phyloP scores from a whole-genome alignment of 2,888 invertebrate species.

The Erpobdella octoculata region DNA sequence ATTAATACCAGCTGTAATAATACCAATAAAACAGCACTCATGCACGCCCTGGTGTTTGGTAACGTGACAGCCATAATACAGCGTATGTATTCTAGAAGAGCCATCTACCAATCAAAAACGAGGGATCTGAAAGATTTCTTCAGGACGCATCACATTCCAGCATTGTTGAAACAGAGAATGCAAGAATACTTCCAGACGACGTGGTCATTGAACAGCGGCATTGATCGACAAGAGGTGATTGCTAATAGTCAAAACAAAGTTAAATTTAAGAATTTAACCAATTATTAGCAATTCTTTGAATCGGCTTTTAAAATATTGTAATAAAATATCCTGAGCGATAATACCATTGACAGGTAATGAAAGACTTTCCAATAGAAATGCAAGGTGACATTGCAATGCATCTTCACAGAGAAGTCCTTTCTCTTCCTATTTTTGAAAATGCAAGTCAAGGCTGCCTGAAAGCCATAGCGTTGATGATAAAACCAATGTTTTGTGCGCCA shows the following conservation, averaged over 20 bases:
- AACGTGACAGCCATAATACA: constrained; percentile 97
- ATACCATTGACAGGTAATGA: constrained; percentile 74
- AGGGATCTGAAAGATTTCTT: constrained; percentile 90
- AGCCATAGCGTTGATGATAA: constrained; percentile 63
- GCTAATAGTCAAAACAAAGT: not conserved
- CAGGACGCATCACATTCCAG: constrained; percentile 84
- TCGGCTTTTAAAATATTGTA: too few relatives aligned
- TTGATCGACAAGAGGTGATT: constrained; percentile 83
- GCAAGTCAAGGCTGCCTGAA: constrained; percentile 90
- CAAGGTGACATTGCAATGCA: constrained; percentile 92
- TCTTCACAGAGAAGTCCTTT: constrained; percentile 83
- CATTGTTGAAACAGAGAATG: constrained; percentile 86
- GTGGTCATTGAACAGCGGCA: constrained; percentile 94
- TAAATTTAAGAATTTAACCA: not conserved
- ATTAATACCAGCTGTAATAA: too few relatives aligned
- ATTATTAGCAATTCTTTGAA: too few relatives aligned
- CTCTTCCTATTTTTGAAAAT: constrained; percentile 84
- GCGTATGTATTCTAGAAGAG: constrained; percentile 85
- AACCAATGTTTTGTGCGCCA: constrained; percentile 89
- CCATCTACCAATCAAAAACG: constrained; percentile 88
- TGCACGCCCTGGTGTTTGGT: constrained; percentile 95
- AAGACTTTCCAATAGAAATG: constrained; percentile 90
- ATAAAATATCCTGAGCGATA: too few relatives aligned
- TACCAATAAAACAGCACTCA: constrained; percentile 83
- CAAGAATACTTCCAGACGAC: constrained; percentile 95